Percentiles rank a stretch among this genome's conserved stretches.
Conservation (phyloP, 2,797 vertebrate genomes). For the Triplophysa bombifrons region DNA sequence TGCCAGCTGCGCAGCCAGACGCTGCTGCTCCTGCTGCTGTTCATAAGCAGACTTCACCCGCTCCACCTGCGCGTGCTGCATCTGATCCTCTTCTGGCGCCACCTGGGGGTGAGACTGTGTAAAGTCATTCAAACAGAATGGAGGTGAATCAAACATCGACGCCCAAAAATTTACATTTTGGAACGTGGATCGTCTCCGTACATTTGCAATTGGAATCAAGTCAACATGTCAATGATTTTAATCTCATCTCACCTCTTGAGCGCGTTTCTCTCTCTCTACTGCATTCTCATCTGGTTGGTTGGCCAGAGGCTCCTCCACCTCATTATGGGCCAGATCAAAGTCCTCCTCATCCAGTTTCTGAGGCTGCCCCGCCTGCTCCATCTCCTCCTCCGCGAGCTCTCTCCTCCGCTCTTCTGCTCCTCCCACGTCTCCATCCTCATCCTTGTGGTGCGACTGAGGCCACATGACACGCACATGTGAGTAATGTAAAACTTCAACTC, state of each 20-base stretch:
- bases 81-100: neutral
- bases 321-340: conserved; percentile 82
- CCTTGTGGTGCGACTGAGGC: neutral
- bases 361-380: conserved; percentile 91
- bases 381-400: conserved; percentile 91
- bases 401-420: conserved; percentile 75
- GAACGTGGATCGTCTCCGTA: too few relatives aligned
- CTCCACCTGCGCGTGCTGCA: conserved; percentile 43
- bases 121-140: neutral
- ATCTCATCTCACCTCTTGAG: conserved; percentile 62
- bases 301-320: conserved; percentile 62
- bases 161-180: neutral
- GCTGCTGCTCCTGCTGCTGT: conserved; percentile 90
- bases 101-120: conserved; percentile 10
- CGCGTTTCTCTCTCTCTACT: conserved; percentile 68
- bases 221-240: neutral
- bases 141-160: neutral
- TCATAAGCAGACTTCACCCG: conserved; percentile 80
- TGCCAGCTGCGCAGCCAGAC: conserved; percentile 75
- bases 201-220: too few relatives aligned
- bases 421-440: conserved; percentile 57
- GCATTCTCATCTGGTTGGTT: conserved; percentile 75
- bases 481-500: neutral
- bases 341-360: conserved; percentile 89
- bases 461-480: neutral